These are phyloP conservation scores for Phalacrocorax pelagicus DNA, from an alignment of 2,113 vertebrate genomes.

Conservation along the genomic window DNA sequence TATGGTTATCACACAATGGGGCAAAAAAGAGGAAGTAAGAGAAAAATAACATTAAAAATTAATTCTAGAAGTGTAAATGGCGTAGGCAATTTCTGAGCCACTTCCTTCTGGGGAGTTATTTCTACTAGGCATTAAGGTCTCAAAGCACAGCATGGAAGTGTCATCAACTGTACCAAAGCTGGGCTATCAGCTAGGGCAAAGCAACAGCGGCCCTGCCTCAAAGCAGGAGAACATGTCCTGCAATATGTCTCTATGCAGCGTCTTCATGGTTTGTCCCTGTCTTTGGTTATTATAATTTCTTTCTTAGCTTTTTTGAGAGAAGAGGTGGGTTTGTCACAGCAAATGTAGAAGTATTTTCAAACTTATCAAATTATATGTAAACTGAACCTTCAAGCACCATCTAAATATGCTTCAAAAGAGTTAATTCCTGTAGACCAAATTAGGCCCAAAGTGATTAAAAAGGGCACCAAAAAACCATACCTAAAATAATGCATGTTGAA, in stretches of 20 bases:
- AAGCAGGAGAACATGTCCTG: neutral
- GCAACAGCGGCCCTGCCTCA: neutral
- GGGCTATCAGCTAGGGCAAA: neutral
- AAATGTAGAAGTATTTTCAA: neutral
- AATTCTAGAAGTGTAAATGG: neutral
- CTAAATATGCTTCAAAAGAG: neutral
- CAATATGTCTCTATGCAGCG: fast-evolving
- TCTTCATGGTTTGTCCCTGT: neutral
- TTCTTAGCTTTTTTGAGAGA: neutral
- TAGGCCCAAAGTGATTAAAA: neutral
- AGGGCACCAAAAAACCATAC: neutral
- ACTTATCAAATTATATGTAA: neutral
- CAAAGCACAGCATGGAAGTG: neutral
- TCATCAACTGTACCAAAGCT: neutral
- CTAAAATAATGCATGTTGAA: neutral
- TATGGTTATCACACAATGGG: fast-evolving
- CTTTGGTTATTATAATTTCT: neutral
- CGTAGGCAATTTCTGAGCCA: neutral
- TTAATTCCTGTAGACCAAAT: neutral
- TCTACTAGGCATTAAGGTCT: neutral
- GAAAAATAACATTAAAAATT: neutral
- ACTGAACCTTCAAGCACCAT: neutral
- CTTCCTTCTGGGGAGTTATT: neutral
- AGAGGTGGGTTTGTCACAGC: neutral
- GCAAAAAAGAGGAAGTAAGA: neutral